These are phyloP conservation scores for Ceyx melanurus DNA, from an alignment of 2,113 vertebrate species.

Conservation along the genomic window DNA sequence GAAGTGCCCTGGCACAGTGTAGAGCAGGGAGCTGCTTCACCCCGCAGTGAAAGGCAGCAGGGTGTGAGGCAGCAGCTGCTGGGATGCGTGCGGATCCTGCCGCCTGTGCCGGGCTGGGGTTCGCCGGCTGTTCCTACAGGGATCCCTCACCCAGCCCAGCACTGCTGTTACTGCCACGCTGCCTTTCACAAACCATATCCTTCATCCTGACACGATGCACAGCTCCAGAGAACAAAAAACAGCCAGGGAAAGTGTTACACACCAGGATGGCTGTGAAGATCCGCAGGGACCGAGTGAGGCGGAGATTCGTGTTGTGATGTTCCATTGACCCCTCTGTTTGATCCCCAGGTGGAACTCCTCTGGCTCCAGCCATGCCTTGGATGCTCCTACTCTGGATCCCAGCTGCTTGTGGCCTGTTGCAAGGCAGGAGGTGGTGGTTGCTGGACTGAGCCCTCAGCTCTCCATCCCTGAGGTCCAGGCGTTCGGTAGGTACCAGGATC, in stretches of 20 bases:
- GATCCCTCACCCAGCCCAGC: neutral
- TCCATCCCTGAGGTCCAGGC: too few relatives aligned
- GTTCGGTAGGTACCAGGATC: neutral
- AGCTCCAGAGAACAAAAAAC: neutral
- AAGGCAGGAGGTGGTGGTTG: fast-evolving
- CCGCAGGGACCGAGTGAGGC: neutral
- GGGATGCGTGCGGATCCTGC: neutral
- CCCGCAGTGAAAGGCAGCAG: fast-evolving
- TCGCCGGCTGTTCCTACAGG: neutral
- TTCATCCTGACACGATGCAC: neutral
- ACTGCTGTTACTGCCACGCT: neutral
- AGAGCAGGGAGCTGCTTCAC: neutral
- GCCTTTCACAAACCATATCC: neutral
- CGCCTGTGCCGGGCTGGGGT: neutral
- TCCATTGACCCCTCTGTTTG: neutral
- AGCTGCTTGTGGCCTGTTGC: fast-evolving
- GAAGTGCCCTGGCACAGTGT: fast-evolving
- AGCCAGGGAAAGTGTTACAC: fast-evolving
- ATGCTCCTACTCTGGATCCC: neutral
- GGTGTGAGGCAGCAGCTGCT: neutral
- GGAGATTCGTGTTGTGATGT: neutral
- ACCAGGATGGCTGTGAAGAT: fast-evolving
- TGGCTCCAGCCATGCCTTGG: neutral
- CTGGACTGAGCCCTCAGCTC: neutral
- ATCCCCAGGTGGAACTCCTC: neutral